These are phyloP conservation scores for Limnephilus lunatus DNA, from an alignment of 2,888 invertebrate species.

Conservation along the genomic window DNA sequence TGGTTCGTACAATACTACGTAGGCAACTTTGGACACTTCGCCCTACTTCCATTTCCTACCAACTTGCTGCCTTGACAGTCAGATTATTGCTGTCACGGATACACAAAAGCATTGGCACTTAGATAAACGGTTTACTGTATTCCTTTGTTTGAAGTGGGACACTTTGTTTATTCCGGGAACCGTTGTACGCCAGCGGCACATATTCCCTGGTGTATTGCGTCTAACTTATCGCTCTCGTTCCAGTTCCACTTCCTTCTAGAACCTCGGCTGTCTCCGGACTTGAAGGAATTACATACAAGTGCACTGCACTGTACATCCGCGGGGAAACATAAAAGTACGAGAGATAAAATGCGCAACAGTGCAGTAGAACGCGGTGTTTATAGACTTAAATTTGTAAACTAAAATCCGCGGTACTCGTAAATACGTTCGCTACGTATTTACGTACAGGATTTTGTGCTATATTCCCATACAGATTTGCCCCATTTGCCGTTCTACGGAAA, in stretches of 20 bases:
- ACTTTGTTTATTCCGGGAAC: slow-evolving; percentile 9
- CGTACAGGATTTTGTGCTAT: not conserved
- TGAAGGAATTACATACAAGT: not conserved
- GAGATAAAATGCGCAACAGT: not conserved
- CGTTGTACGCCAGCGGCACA: not conserved
- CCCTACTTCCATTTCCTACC: slow-evolving; percentile 21
- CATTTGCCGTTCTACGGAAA: not conserved
- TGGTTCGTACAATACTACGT: not conserved
- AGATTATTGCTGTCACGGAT: not conserved
- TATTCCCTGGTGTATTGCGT: not conserved
- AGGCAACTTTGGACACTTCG: slow-evolving; percentile 20
- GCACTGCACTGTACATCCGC: not conserved
- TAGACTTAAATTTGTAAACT: not conserved
- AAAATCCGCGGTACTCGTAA: not conserved
- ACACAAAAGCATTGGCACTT: slow-evolving; percentile 20
- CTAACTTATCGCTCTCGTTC: not conserved
- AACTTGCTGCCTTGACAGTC: not conserved
- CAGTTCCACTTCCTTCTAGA: not conserved
- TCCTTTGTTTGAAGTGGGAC: slow-evolving; percentile 3
- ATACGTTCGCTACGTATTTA: not conserved
- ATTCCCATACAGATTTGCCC: not conserved
- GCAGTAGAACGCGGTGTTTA: not conserved
- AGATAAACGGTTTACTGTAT: slow-evolving; percentile 21
- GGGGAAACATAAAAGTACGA: not conserved
- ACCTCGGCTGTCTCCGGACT: not conserved